Base-by-base conservation (phyloP, 2,113 vertebrate genomes). In the Dicentrarchus labrax region DNA sequence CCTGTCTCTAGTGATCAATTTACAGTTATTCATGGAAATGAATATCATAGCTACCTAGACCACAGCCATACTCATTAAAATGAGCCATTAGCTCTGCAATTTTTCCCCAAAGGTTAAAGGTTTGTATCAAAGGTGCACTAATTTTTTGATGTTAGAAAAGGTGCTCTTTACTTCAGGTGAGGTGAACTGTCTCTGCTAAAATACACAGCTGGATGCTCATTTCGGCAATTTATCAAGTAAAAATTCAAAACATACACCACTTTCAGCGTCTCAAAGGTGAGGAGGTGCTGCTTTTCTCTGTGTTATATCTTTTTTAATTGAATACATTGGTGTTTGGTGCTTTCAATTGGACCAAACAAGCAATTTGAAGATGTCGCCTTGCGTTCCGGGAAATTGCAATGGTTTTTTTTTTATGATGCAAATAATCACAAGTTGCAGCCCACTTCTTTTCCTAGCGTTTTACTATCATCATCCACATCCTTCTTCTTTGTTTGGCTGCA, bases 401-500 rank as follows among this genome's bases (percentile, higher is more conserved):
- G 12, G 45, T 22, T 57, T 65, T 69, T 65, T 69, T 69, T 68
- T 43, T 13, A 45, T 56, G 12, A 59, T 66, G 24, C 13, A 24
- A 51, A 60, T 72, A 57, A 66, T 60, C 24, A 48, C 41, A 45
- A 41, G 39, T 66, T 56, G 68, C 56, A 72, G 69, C 50, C 65
- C 38, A 81, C 38, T 54, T 62, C 41, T 72, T 59, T 36, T 62
- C 16, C 17, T 68, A 17, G 50, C 39, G 8, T 78, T 71, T 61
- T 36, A 59, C 61, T 13, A 17, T 69, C 47, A 64, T 39, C 48
- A 8, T 45, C 36, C 11, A 17, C n/a, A 16, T 62, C 70, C 51
- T 57, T 59, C n/a, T 61, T 81, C 68, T 72, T 87, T 82, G 81
- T 86, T 88, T 77, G 70, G 57, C 83, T 47, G 53, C 79, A 59